Conservation (phyloP, 2,113 vertebrate species). For the Bufo gargarizans region DNA sequence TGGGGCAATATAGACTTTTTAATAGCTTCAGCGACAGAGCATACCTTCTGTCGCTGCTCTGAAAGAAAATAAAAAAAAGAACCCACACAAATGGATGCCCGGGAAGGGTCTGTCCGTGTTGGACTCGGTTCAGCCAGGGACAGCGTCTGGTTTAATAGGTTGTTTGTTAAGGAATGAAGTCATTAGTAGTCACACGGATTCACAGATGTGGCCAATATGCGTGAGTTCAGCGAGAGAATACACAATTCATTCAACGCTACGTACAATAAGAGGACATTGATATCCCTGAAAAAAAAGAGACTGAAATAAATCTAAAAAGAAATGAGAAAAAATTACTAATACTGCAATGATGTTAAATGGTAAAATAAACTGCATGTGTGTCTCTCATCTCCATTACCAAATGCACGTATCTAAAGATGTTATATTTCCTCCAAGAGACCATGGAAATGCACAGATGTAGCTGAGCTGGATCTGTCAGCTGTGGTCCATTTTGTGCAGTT, state of each 20-base stretch:
- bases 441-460: too few species aligned
- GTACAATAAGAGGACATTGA: not conserved
- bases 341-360: not conserved
- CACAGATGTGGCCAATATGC: constrained; percentile 26
- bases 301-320: not conserved
- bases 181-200: not conserved
- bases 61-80: constrained; percentile 15
- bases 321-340: not conserved
- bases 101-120: not conserved
- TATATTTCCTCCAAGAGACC: not conserved
- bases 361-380: not conserved
- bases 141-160: constrained; percentile 17
- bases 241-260: not conserved
- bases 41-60: not conserved
- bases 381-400: not conserved
- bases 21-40: constrained; percentile 28
- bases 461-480: too few species aligned
- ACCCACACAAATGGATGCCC: not conserved
- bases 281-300: not conserved
- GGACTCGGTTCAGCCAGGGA: not conserved
- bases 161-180: constrained; percentile 11
- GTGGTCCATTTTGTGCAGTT: too few species aligned
- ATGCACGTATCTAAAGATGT: not conserved
- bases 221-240: not conserved
- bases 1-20: constrained; percentile 5